Evolutionary conservation across 2,797 vertebrate genomes (phyloP), one percentile per base, ranked within the genome.

Genomic region (Argya squamiceps): DNA sequence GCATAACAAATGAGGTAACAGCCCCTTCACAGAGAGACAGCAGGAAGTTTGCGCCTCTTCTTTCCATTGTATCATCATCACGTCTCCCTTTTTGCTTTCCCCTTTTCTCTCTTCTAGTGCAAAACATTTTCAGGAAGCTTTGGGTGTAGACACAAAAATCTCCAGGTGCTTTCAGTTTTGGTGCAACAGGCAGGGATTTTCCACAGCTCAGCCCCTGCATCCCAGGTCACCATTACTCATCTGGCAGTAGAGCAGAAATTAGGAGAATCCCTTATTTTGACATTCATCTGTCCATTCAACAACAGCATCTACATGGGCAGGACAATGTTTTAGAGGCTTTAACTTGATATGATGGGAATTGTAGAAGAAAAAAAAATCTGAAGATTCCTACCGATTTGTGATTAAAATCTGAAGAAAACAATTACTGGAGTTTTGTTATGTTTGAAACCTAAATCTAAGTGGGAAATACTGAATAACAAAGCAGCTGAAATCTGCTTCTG

Each of bases 41-140:
- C 84, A 93, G 96, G 93, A 96, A 93, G 81, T 49, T 71, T 91
- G 83, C 0, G 7, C 58, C 50, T 83, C 80, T 49, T 93, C 79
- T 97, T 96, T 97, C 96, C 94, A 96, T 94, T 94, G 75, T 93
- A 89, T 96, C 95, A 96, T 89, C 30, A 0, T 58, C 17, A 0
- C 6, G 37, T 89, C 93, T 96, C 89, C 93, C 24, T 89, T 70
- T 82, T 70, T 83, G 74, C 75, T 93, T 89, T 83, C 89, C 64
- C 41, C 20, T 74, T 71, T 89, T 83, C 47, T 84, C 12, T 88
- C 79, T 89, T 96, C 78, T 92, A 30, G 64, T 80, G 75, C 92
- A 97, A 97, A 96, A 96, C 82, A 94, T 81, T 89, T 71, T 88
- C 95, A 95, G 93, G 92, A 96, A 96, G 76, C 39, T 60, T 85